Evolutionary conservation across 2,797 vertebrate species (phyloP).

Genomic region (Nasua narica): DNA sequence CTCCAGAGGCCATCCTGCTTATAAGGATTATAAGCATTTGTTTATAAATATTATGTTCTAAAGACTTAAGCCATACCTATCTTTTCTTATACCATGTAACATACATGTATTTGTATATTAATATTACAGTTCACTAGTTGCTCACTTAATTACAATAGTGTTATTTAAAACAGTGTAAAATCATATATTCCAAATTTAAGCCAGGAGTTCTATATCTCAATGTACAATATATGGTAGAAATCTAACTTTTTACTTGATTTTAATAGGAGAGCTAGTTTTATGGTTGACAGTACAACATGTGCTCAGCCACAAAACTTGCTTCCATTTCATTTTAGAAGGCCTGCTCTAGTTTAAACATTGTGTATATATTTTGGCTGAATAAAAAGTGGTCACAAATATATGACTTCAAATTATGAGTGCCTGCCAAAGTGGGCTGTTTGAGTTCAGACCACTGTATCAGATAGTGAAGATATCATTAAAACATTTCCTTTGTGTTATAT

Average conservation of each 20-base stretch:
- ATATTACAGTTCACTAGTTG: conserved; percentile 62
- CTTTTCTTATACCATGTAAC: conserved; percentile 54
- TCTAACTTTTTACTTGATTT: conserved; percentile 62
- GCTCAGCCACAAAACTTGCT: conserved; percentile 4
- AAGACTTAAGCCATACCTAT: conserved; percentile 56
- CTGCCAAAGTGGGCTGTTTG: conserved; percentile 40
- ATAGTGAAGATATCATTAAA: background rate
- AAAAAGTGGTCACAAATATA: conserved; percentile 48
- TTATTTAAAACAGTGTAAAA: conserved; percentile 42
- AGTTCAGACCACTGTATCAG: background rate
- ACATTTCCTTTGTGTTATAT: conserved; percentile 30
- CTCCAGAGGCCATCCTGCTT: conserved; percentile 70
- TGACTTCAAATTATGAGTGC: conserved; percentile 24
- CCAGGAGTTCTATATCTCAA: conserved; percentile 37
- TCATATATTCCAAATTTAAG: background rate
- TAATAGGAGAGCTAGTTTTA: conserved; percentile 61
- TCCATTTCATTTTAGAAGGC: conserved; percentile 40
- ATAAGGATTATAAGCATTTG: conserved; percentile 28
- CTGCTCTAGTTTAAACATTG: conserved; percentile 39
- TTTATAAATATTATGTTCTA: conserved; percentile 74
- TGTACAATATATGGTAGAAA: conserved; percentile 49
- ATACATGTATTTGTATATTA: conserved; percentile 32
- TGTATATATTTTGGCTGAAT: conserved; percentile 25
- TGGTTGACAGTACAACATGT: conserved; percentile 49
- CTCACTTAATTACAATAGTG: conserved; percentile 55